phyloP scores from a whole-genome alignment of 2,888 invertebrate species.

The Hedya salicella region DNA sequence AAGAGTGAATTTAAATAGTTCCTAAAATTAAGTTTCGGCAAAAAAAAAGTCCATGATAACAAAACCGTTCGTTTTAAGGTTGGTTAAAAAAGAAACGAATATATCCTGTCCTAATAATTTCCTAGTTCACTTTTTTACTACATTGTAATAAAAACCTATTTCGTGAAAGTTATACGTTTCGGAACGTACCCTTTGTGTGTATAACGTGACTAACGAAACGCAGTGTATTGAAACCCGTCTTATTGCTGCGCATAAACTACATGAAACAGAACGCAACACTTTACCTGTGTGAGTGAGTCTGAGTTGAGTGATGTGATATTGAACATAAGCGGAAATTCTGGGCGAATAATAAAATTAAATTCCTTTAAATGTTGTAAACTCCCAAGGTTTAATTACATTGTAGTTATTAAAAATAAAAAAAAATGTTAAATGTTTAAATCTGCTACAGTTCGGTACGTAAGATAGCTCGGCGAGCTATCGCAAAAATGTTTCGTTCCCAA shows the following conservation, averaged over 20 bases:
- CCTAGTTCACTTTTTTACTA: no score
- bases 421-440: constrained; percentile 51
- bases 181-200: constrained; percentile 5
- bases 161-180: not conserved
- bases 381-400: constrained; percentile 18
- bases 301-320: constrained; percentile 38
- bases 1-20: no score
- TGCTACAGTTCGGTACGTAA: constrained; percentile 64
- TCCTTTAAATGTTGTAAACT: constrained; percentile 33
- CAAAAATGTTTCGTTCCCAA: constrained; percentile 53
- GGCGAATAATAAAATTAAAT: constrained; percentile 37
- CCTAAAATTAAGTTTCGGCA: no score
- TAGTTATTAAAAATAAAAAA: constrained; percentile 45
- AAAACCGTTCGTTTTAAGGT: no score
- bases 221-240: not conserved
- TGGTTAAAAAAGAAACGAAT: no score
- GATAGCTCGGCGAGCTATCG: constrained; percentile 36
- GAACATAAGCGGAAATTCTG: constrained; percentile 37
- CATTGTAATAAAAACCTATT: no score
- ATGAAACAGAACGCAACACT: constrained; percentile 32
- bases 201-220: constrained; percentile 28
- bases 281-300: constrained; percentile 25
- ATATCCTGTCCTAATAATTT: no score
- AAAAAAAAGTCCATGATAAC: no score
- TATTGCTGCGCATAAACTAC: constrained; percentile 30